Base-by-base conservation (phyloP, 1,140 invertebrate genomes). In the Papilio polytes region DNA sequence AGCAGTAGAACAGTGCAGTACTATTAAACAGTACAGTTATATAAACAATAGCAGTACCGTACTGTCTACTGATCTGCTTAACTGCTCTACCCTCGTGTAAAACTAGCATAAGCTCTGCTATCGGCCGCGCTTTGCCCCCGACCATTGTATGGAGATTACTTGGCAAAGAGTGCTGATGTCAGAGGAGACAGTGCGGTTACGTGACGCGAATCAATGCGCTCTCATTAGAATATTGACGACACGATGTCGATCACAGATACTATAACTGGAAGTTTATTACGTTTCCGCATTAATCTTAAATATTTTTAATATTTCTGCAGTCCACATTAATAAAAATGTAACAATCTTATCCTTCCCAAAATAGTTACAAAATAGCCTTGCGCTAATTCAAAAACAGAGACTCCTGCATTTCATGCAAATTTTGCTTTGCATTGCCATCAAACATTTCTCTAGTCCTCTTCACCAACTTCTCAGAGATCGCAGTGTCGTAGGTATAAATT, bases 101-200 rank as follows among this genome's bases (percentile, higher is more conserved):
- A 56, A 56, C 53, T 56, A 56, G n/a, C 53, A 56, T 56, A 46
- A 73, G 72, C 72, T 73, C 36, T 73, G 18, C 72, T 20, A 44
- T 46, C 59, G 63, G 72, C 18, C 72, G 72, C 72, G 70, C 70
- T 72, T 72, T 73, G 41, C 36, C 18, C 72, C 72, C 74, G 20
- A 22, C 74, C 74, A 76, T 76, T 76, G 74, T 76, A 76, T 76
- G 74, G 74, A 76, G 74, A 76, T 76, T 76, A 76, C 74, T 76
- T 76, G 74, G 44, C 74, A 76, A 76, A 76, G 74, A 76, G 74
- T 76, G 74, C 41, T 20, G 74, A 76, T 76, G 74, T 76, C 41
- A 76, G 41, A 76, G 46, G n/a, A 48, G 74, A 51, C 74, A 76
- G 74, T 76, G 46, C n/a, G 41, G 13, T 73, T 41, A 76, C 74